phyloP scores from a whole-genome alignment of 2,797 vertebrate species.

The Nasua narica region DNA sequence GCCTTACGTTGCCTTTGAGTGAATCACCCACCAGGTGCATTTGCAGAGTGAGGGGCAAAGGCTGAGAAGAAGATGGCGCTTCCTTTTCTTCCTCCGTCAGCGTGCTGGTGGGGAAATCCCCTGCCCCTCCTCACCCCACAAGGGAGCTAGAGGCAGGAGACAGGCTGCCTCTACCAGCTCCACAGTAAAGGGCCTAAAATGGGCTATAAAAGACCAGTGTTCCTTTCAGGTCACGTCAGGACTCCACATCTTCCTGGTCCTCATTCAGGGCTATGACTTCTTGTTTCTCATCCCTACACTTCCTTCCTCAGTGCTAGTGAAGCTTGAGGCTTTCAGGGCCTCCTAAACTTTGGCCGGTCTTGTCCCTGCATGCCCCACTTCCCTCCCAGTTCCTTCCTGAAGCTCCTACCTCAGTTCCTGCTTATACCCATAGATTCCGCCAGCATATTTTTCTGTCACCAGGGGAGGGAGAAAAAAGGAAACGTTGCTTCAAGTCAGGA shows the following conservation, averaged over 20 bases:
- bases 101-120: neutral
- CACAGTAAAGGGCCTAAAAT: neutral
- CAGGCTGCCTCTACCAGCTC: neutral
- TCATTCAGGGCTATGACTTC: neutral
- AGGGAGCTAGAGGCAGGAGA: neutral
- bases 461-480: neutral
- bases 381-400: neutral
- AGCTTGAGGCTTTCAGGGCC: neutral
- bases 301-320: neutral
- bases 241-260: neutral
- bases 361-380: neutral
- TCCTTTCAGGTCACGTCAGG: neutral
- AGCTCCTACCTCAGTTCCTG: neutral
- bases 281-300: neutral
- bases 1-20: neutral
- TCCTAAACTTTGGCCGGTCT: neutral
- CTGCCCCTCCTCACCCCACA: neutral
- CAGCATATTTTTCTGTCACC: neutral
- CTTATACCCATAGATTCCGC: neutral
- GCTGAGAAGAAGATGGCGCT: neutral
- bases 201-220: neutral
- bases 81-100: no score
- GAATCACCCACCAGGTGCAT: neutral
- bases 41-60: fast-evolving
- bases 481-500: neutral